Evolutionary conservation across 2,888 invertebrate genomes (phyloP), one percentile per base, ranked within the genome.

Genomic region (Eilema griseolum): DNA sequence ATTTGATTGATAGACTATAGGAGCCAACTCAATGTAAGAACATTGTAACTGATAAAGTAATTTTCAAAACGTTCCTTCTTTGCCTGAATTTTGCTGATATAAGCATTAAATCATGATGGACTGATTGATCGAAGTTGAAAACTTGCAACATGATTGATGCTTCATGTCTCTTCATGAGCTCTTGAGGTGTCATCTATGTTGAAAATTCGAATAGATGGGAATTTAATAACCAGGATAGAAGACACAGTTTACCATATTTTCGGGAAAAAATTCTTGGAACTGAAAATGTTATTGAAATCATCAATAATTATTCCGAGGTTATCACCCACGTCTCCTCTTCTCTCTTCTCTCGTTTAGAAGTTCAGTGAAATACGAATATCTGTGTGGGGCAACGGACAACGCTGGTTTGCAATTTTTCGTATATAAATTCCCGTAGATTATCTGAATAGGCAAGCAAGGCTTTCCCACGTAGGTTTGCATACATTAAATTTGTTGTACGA

Each of bases 401-500:
- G 3, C 5, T 28, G 28, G 5, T 3, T 65, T 24, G 12, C 52
- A 12, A 64, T 64, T 64, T 52, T n/a, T 12, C 46, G 5, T n/a
- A n/a, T 20, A 52, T n/a, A 64, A 52, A 64, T 64, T 28, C n/a
- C 20, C 24, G 31, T 52, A 31, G 46, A n/a, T 26, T 41, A 66
- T 52, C n/a, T 26, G 20, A 37, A 67, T 16, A 41, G 23, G n/a
- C 26, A 57, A 62, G 28, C n/a, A 24, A 37, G 33, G 26, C 41
- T 60, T 26, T 61, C 28, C 28, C 46, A 14, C 33, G 11, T 70
- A 23, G n/a, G 66, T 67, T 69, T 70, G 31, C 57, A 71, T 62
- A 67, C 66, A 67, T 59, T 57, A 68, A 72, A 63, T 72, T 67
- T 63, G 64, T 64, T 33, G 59, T 67, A 52, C 61, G n/a, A 10